A percentile compares a stretch with the other conserved stretches of the same genome.
Conservation (phyloP, 2,888 invertebrate species). For the Chromoteleia sp. region DNA sequence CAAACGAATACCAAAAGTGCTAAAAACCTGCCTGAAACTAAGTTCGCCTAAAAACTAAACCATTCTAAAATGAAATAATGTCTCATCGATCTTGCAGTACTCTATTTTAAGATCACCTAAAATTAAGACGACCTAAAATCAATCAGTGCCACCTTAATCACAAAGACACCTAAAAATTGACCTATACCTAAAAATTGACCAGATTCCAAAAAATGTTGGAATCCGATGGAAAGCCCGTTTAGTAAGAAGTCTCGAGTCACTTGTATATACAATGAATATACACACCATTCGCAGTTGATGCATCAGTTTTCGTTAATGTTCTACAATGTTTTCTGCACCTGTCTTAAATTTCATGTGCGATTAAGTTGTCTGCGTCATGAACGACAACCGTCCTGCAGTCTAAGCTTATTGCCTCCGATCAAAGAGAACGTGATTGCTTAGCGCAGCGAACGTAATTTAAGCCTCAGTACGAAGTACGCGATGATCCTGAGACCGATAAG, state of each 20-base stretch:
- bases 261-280: constrained; percentile 32
- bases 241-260: constrained; percentile 39
- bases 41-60: background rate
- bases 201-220: constrained; percentile 37
- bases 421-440: constrained; percentile 70
- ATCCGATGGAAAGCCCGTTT: constrained; percentile 53
- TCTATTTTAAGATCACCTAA: constrained; percentile 9
- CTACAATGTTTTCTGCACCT: constrained; percentile 14
- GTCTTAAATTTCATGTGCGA: constrained; percentile 1
- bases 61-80: background rate
- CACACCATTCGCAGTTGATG: constrained; percentile 13
- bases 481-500: constrained; percentile 92
- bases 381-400: constrained; percentile 14
- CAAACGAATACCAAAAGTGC: constrained; percentile 17
- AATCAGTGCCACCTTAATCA: constrained; percentile 29
- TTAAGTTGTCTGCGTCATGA: background rate
- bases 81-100: constrained; percentile 2
- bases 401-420: constrained; percentile 42
- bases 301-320: constrained; percentile 15
- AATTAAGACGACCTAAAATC: constrained; percentile 11
- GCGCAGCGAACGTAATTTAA: constrained; percentile 88
- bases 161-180: constrained; percentile 42
- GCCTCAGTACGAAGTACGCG: constrained; percentile 93
- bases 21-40: background rate
- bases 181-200: constrained; percentile 52